A percentile compares a stretch with the other conserved stretches of the same genome.
Evolutionary conservation across 2,797 vertebrate species (phyloP).

Genomic region (Phalanger gymnotis): DNA sequence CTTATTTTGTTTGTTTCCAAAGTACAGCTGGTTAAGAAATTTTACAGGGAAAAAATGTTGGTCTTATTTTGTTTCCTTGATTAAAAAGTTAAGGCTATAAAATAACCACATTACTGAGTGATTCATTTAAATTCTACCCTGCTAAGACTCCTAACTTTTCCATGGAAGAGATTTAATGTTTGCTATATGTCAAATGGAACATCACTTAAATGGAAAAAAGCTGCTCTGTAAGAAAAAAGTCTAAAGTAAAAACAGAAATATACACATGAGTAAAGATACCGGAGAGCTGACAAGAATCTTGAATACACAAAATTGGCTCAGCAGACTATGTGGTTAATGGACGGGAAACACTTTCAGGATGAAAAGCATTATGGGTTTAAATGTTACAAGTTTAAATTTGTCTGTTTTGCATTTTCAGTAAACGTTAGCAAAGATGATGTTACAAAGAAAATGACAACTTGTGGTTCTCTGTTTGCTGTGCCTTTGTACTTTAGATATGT

Average conservation of each 20-base stretch:
- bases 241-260: conserved; percentile 45
- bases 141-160: conserved; percentile 28
- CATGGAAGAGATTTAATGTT: not conserved
- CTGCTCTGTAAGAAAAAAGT: conserved; percentile 36
- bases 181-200: conserved; percentile 22
- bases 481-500: not conserved
- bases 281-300: conserved; percentile 37
- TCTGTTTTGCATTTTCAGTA: conserved; percentile 18
- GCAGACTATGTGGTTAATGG: conserved; percentile 10
- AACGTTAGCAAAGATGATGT: not conserved
- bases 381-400: conserved; percentile 38
- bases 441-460: conserved; percentile 45
- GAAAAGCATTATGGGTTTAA: conserved; percentile 31
- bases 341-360: conserved; percentile 51
- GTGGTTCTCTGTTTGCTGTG: conserved; percentile 8
- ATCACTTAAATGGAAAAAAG: not conserved
- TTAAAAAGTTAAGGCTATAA: conserved; percentile 46
- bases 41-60: conserved; percentile 14
- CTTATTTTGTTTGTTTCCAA: conserved; percentile 41
- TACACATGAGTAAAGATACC: conserved; percentile 31
- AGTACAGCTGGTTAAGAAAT: conserved; percentile 20
- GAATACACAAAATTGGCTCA: conserved; percentile 1
- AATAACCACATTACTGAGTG: conserved; percentile 37
- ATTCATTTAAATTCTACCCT: conserved; percentile 38
- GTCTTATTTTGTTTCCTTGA: conserved; percentile 38